phyloP scores from a whole-genome alignment of 2,113 vertebrate genomes.

The Eretmochelys imbricata region DNA sequence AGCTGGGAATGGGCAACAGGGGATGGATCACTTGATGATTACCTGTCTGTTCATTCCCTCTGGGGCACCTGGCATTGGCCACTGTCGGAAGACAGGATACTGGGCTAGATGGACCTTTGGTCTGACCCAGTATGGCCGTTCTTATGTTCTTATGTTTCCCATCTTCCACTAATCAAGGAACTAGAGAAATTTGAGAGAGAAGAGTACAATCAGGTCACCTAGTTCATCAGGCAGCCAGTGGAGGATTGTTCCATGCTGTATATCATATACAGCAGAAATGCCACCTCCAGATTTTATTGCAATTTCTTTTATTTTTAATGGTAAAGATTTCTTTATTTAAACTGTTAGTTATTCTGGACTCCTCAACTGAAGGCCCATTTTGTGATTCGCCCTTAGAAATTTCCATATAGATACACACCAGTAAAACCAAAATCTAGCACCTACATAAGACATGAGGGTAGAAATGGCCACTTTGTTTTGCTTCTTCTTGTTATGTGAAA shows the following conservation, averaged over 20 bases:
- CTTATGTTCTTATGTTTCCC: no score
- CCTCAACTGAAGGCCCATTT: neutral
- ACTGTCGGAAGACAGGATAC: no score
- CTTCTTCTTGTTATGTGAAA: conserved; percentile 40
- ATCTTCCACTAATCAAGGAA: neutral
- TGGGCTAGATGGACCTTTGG: no score
- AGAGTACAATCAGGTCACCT: neutral
- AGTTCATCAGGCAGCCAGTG: neutral
- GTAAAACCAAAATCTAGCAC: neutral
- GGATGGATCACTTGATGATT: no score
- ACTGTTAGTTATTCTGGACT: neutral
- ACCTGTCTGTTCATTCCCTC: no score
- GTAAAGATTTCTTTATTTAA: neutral
- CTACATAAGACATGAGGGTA: conserved; percentile 5
- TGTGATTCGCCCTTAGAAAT: neutral
- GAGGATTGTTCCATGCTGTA: neutral
- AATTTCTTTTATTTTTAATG: neutral
- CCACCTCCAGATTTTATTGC: neutral
- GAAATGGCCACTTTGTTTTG: conserved; percentile 30
- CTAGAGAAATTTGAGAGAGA: neutral
- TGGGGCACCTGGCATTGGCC: no score
- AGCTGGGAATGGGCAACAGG: no score
- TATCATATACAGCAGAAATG: neutral
- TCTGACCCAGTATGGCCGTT: no score
- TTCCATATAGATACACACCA: neutral